Evolutionary conservation across 1,140 invertebrate genomes (phyloP), one percentile per base, ranked within the genome.

Genomic region (Psix sp.): DNA sequence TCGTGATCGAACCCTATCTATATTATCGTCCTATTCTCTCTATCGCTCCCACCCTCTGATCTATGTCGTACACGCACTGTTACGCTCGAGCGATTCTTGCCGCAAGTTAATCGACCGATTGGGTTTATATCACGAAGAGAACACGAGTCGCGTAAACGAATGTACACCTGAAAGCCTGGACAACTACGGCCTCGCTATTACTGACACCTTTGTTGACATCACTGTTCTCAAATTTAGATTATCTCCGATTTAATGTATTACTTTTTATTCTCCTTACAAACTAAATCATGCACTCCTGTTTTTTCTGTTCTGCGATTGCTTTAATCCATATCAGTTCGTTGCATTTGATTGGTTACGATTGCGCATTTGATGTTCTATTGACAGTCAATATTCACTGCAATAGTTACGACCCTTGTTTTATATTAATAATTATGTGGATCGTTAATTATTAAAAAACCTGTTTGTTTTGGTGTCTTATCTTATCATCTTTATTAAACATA

Each of bases 91-190:
- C 56, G 60, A 78, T 70, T 70, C 57, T 62, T 74, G 71, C 67
- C 71, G 74, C 76, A 74, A 68, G 71, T 78, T 80, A 80, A 80
- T 78, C 79, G 77, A 78, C 52, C 79, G 72, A 80, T 76, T 77
- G 73, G 73, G 73, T 77, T 74, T 79, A 76, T 68, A 79, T 77
- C 73, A 68, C 46, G 57, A 60, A 45, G 40, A 60, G 60, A 70
- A 73, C 68, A 73, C 52, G 67, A 73, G 57, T 70, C 60, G 68
- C 60, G 73, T 66, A 76, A 76, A 76, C 76, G 74, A 65, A 63
- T 59, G 59, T 49, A 71, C 73, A 65, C 52, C 59, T 31, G 33
- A 65, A 62, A 45, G 45, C 46, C 62, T 40, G 26, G 43, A n/a
- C 43, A 48, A 42, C 54, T 68, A 38, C 65, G 31, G 24, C 36